Base-by-base conservation (phyloP, 2,113 vertebrate genomes). In the Solenodon paradoxus region DNA sequence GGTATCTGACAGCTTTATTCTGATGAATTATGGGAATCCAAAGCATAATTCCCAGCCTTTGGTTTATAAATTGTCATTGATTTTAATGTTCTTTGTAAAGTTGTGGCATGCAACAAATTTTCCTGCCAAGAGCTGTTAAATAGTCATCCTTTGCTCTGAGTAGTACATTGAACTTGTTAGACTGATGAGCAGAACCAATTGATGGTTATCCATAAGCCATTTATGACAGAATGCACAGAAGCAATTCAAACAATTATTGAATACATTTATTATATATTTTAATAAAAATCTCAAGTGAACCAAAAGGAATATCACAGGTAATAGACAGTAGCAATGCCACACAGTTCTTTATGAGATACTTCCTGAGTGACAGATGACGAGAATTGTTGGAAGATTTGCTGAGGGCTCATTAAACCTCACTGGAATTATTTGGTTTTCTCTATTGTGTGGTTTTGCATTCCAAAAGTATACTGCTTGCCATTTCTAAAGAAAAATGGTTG, bases 31-130 rank as follows among this genome's bases (percentile, higher is more conserved):
- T 98, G 98, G 98, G 98, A 98, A 98, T 98, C 98, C 95, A 97
- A 98, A 98, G 97, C 98, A 98, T 98, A 98, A 98, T 98, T 98
- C 98, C 98, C 97, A 98, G 98, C 69, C 98, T 98, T 98, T 98
- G 98, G 97, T 98, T 98, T 98, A 98, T 98, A 98, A 99, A 98
- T 99, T 99, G 98, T 98, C 98, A 98, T 98, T 98, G 98, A 98
- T 99, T 99, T 98, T 98, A 98, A 99, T 98, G 98, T 98, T 98
- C 98, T 98, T 98, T 98, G 98, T 98, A 98, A 98, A 98, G 98
- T 98, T 98, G 98, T 99, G 98, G 98, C 98, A 98, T 66, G 92
- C 98, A 98, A 98, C 98, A 98, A 98, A 98, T 98, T 98, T 98
- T 98, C 97, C 98, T 98, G 98, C 98, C 98, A 99, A 98, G 98